Evolutionary conservation across 2,113 vertebrate genomes (phyloP).

Genomic region (Caranx ignobilis): DNA sequence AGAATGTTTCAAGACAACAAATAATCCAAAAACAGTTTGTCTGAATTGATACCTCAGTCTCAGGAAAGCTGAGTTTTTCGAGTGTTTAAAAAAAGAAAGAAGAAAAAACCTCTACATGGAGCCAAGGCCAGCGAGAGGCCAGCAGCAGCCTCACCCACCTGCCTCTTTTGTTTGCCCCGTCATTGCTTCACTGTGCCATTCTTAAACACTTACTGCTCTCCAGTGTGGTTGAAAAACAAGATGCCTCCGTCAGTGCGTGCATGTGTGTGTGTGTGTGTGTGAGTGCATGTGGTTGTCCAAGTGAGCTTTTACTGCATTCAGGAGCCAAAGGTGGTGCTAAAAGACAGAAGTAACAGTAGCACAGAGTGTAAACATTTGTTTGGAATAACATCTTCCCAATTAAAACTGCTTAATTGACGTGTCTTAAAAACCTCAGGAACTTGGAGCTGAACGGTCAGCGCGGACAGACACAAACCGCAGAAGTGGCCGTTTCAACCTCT

Average conservation of each 20-base stretch:
- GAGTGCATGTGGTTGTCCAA: slow-evolving; percentile 10
- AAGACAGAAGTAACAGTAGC: slow-evolving; percentile 37
- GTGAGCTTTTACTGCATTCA: slow-evolving; percentile 48
- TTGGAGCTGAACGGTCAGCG: slow-evolving; percentile 64
- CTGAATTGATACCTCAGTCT: not conserved
- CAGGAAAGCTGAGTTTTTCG: not conserved
- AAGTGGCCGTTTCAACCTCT: slow-evolving; percentile 79
- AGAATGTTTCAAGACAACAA: not conserved
- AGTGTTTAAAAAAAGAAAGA: not conserved
- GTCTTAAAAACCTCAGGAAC: slow-evolving; percentile 78
- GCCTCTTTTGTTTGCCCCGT: slow-evolving; percentile 65
- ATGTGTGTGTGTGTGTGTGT: slow-evolving; percentile 10
- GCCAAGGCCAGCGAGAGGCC: slow-evolving; percentile 15
- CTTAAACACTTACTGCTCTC: slow-evolving; percentile 56
- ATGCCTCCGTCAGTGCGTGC: slow-evolving; percentile 25
- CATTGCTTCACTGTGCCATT: slow-evolving; percentile 49
- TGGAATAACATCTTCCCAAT: slow-evolving; percentile 76
- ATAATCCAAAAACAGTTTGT: not conserved
- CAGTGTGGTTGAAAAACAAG: slow-evolving; percentile 52
- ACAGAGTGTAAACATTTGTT: slow-evolving; percentile 69
- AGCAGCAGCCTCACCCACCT: slow-evolving; percentile 56
- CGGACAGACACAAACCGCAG: slow-evolving; percentile 69
- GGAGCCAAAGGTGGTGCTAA: slow-evolving; percentile 37
- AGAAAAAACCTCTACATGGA: slow-evolving; percentile 5
- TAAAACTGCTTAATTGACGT: slow-evolving; percentile 80